phyloP scores from a whole-genome alignment of 53 echinoderm and acorn worm species.

The Holothuria scabra region DNA sequence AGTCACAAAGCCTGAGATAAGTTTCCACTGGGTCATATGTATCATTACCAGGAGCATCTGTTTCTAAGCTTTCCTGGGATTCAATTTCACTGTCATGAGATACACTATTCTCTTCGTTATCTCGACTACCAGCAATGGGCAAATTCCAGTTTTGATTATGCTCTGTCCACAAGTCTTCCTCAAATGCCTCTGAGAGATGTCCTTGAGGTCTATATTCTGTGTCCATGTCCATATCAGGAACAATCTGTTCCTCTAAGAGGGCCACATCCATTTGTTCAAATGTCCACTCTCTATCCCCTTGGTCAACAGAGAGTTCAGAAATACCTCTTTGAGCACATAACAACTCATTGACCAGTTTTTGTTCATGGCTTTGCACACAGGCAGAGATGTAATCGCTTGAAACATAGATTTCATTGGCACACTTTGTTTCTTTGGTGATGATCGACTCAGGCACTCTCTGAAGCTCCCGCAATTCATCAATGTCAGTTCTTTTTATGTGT shows the following conservation, averaged over 20 bases:
- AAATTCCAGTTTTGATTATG: constrained; percentile 37
- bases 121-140: constrained; percentile 32
- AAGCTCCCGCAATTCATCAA: constrained; percentile 39
- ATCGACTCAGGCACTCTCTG: constrained; percentile 31
- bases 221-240: constrained; percentile 45
- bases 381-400: constrained; percentile 81
- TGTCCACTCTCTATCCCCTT: background rate
- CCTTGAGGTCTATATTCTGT: background rate
- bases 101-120: constrained; percentile 56
- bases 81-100: no score
- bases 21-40: constrained; percentile 88
- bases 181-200: constrained; percentile 10
- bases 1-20: constrained; percentile 82
- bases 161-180: constrained; percentile 41
- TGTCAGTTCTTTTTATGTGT: constrained; percentile 32
- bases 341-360: background rate
- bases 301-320: background rate
- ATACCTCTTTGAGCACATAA: background rate
- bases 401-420: constrained; percentile 75
- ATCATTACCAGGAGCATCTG: background rate
- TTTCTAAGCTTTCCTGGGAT: no score
- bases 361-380: constrained; percentile 55
- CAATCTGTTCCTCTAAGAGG: constrained; percentile 23
- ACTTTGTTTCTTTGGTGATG: constrained; percentile 5
- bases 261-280: constrained; percentile 7